Base-by-base conservation (phyloP, 1,140 invertebrate species). In the Papilio polyxenes region DNA sequence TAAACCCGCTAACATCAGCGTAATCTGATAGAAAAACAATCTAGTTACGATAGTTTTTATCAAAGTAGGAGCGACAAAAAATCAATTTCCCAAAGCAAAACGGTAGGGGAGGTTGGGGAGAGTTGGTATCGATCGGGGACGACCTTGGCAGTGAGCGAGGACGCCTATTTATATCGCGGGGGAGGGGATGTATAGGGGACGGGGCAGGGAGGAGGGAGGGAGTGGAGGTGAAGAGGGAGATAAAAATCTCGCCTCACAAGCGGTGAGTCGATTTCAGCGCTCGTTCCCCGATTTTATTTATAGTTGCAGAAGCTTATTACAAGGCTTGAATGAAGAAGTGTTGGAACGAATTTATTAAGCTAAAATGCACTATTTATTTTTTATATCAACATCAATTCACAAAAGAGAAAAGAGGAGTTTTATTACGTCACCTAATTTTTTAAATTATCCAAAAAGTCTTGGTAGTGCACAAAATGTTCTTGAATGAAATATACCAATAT, bases 111-210 rank as follows among this genome's bases (percentile, higher is more conserved):
- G 75, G 49, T 53, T 51, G 75, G 75, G 49, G 75, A 20, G 75
- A n/a, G 9, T 62, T 51, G 31, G 75, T 88, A 91, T 91, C 87
- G 91, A 92, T 86, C 88, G 62, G 62, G 82, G 37, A 75, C 89
- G 90, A 92, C 91, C 91, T 92, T 92, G 91, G 90, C 91, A 91
- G 84, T 92, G 90, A 90, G 83, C 87, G 86, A 90, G 89, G 88
- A 85, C 86, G 83, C 65, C 89, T 90, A 91, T 90, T 89, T 90
- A 87, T 91, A 90, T 77, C 82, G 69, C 53, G 74, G 81, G 80
- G 75, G 82, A n/a, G 56, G 44, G 77, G 62, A 62, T 83, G 80
- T 62, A 23, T 76, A 31, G 40, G 80, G 51, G 59, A 10, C 48
- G 81, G 72, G 20, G 82, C 62, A 9, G 62, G 37, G 79, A 81